Evolutionary conservation across 2,113 vertebrate species (phyloP).

Genomic region (Piaya cayana): DNA sequence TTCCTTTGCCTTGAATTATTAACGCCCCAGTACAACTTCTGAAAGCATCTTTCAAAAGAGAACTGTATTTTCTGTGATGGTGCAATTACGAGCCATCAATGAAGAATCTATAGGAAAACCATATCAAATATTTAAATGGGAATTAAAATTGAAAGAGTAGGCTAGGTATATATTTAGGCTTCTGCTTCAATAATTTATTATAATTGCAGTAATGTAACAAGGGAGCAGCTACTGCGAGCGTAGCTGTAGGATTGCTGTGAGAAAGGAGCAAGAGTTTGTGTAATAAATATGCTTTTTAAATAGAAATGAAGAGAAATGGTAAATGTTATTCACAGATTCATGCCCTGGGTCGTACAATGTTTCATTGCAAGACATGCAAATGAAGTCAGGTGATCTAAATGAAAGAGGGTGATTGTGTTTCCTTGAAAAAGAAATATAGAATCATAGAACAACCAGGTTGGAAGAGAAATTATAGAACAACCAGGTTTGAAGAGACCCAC

Average conservation of each 20-base stretch:
- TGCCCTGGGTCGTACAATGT: background rate
- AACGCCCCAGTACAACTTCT: conserved; percentile 2
- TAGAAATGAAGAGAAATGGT: background rate
- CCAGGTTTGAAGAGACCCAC: too few relatives aligned
- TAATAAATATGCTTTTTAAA: conserved; percentile 14
- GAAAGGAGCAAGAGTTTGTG: background rate
- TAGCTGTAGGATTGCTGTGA: conserved; percentile 1
- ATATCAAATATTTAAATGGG: conserved; percentile 65
- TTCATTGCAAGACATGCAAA: background rate
- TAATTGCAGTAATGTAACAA: conserved; percentile 30
- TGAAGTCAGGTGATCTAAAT: background rate
- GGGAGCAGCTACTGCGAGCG: background rate
- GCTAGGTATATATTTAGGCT: conserved; percentile 41
- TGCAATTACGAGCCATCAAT: conserved; percentile 53
- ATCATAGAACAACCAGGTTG: too few relatives aligned
- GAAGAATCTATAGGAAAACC: conserved; percentile 54
- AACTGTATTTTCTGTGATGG: background rate
- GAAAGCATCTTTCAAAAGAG: conserved; percentile 48
- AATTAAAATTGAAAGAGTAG: conserved; percentile 61
- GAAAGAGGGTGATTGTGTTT: background rate
- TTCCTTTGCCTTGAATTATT: conserved; percentile 52
- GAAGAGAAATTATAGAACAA: too few relatives aligned
- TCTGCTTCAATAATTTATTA: conserved; percentile 61
- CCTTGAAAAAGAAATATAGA: background rate
- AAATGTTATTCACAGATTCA: background rate